These are phyloP conservation scores for Mnemiopsis leidyi DNA, from an alignment of 37 sponge, comb jelly and placozoan species.

Conservation along the genomic window DNA sequence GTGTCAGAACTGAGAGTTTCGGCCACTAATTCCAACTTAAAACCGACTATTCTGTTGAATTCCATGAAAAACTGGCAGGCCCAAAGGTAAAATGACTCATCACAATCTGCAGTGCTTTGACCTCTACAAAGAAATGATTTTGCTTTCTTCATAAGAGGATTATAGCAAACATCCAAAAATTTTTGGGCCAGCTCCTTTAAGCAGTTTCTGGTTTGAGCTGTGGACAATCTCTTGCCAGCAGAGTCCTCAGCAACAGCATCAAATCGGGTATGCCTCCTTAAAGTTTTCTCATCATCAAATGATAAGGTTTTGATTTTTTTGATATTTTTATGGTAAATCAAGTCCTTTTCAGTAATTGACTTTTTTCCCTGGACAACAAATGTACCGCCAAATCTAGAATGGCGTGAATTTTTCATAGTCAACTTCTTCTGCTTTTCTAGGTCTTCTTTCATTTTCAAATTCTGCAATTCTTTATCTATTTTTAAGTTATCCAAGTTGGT, in stretches of 20 bases:
- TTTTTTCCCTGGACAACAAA: conserved; percentile 43
- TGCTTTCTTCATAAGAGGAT: conserved; percentile 44
- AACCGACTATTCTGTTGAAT: conserved; percentile 46
- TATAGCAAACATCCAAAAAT: conserved; percentile 50
- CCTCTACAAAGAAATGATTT: conserved; percentile 42
- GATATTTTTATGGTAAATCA: conserved; percentile 58
- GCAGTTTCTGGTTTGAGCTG: not conserved
- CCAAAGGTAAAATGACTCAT: conserved; percentile 57
- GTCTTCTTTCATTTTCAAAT: conserved; percentile 20
- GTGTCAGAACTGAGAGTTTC: conserved; percentile 48
- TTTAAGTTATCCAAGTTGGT: not conserved
- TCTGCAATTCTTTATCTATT: conserved; percentile 5
- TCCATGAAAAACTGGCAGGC: conserved; percentile 50
- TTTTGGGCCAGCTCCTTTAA: conserved; percentile 18
- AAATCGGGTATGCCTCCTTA: conserved; percentile 33
- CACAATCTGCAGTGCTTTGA: conserved; percentile 45
- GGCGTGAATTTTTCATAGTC: conserved; percentile 8
- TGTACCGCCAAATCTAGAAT: conserved; percentile 63
- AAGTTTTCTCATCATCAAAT: conserved; percentile 60
- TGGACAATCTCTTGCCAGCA: not conserved
- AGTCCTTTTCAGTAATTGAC: conserved; percentile 44
- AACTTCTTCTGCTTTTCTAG: not conserved
- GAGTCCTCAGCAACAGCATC: conserved; percentile 10
- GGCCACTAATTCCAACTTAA: conserved; percentile 46
- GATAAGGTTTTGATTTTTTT: conserved; percentile 49